A percentile compares a stretch with the other conserved stretches of the same genome.
These are phyloP conservation scores for Sylvicola cinctus DNA, from an alignment of 2,888 invertebrate genomes.

Conservation along the genomic window DNA sequence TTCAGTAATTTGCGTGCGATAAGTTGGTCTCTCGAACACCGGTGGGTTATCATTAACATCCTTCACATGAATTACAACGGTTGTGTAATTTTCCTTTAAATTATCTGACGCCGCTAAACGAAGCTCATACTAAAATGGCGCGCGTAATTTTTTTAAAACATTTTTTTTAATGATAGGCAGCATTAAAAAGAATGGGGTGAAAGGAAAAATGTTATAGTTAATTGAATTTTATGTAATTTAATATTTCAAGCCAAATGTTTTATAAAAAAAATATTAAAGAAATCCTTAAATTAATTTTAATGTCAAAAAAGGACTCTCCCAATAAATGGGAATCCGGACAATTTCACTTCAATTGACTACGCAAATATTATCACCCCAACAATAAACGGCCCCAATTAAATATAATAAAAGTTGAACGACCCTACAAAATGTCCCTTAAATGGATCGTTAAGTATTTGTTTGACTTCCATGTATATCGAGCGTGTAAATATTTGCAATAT, in stretches of 20 bases:
- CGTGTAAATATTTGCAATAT: no score
- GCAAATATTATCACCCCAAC: background rate
- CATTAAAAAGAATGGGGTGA: background rate
- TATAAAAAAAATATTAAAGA: no score
- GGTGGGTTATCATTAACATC: constrained; percentile 98
- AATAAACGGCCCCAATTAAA: background rate
- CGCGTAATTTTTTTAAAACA: constrained; percentile 3
- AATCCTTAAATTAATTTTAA: no score
- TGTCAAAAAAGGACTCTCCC: no score
- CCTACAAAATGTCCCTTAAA: background rate
- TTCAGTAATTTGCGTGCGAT: constrained; percentile 88
- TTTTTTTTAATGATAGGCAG: background rate
- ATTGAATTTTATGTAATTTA: background rate
- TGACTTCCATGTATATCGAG: no score
- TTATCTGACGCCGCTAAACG: constrained; percentile 89
- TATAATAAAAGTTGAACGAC: background rate
- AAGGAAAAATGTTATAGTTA: background rate
- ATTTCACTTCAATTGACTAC: no score
- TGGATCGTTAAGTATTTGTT: no score
- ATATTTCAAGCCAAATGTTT: background rate
- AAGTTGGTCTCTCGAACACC: constrained; percentile 84
- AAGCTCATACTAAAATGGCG: constrained; percentile 57
- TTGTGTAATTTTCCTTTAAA: constrained; percentile 91
- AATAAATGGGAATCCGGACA: no score
- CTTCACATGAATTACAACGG: constrained; percentile 90